A percentile compares a stretch with the other conserved stretches of the same genome.
These are phyloP conservation scores for Epizoanthus fatuus DNA, from an alignment of 92 coral and sea anemone genomes.

Conservation along the genomic window DNA sequence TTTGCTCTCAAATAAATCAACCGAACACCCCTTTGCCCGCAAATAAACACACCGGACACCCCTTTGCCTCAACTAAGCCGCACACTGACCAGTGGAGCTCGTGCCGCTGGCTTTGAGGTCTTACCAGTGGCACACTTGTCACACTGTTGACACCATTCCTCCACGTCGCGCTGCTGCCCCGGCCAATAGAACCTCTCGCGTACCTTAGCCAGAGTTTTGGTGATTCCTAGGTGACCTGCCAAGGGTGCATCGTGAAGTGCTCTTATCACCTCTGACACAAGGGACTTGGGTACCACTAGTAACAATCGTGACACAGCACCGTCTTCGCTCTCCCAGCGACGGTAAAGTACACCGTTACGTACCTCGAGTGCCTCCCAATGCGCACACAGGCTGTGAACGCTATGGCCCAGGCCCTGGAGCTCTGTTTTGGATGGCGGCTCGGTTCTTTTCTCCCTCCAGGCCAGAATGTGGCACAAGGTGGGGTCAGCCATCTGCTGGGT, in stretches of 20 bases:
- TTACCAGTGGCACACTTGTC: constrained; percentile 37
- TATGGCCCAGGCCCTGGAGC: constrained; percentile 15
- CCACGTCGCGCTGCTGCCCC: constrained; percentile 46
- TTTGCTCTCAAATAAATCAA: no score
- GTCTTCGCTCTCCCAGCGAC: constrained; percentile 32
- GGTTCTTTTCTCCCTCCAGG: constrained; percentile 3
- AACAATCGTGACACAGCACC: constrained; percentile 11
- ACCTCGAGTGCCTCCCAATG: constrained; percentile 36
- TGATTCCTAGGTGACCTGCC: constrained; percentile 60
- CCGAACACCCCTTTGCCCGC: no score
- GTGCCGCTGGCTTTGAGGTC: constrained; percentile 17
- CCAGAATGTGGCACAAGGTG: not conserved
- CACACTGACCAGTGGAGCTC: constrained; percentile 59
- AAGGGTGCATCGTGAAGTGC: constrained; percentile 54
- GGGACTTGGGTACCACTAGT: constrained; percentile 48
- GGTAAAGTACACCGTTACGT: constrained; percentile 31
- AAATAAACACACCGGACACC: no score
- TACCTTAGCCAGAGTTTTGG: constrained; percentile 52
- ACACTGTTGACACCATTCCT: constrained; percentile 30
- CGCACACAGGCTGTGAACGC: not conserved
- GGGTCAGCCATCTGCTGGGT: constrained; percentile 25
- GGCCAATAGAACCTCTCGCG: constrained; percentile 61
- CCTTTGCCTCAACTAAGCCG: no score
- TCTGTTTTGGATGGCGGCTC: constrained; percentile 1
- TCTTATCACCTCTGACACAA: constrained; percentile 50